Percentiles rank a stretch among this genome's conserved stretches.
Conservation (phyloP, 2,113 vertebrate species). For the Pseudorasbora parva region DNA sequence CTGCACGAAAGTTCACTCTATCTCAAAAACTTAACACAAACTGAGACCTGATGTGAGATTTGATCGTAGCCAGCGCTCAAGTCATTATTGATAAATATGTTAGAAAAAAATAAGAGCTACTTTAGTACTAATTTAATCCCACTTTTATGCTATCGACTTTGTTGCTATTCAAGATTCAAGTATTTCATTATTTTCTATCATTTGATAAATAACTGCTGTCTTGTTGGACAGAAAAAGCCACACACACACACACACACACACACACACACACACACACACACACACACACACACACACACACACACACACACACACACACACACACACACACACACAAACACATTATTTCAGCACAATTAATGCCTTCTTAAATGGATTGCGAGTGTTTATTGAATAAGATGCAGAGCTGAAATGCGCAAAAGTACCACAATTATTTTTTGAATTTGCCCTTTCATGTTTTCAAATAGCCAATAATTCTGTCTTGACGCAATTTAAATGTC, state of each 20-base stretch:
- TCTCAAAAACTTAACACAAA: no score
- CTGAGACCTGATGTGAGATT: no score
- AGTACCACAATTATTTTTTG: not conserved
- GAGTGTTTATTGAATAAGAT: not conserved
- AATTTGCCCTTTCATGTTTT: constrained; percentile 2
- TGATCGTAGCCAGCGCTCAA: no score
- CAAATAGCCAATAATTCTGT: not conserved
- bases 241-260: no score
- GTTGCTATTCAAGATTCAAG: not conserved
- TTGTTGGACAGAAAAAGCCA: not conserved
- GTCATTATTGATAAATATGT: no score
- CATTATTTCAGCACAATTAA: not conserved
- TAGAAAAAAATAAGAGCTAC: not conserved
- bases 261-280: no score
- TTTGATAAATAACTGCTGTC: not conserved
- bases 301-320: no score
- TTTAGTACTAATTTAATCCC: not conserved
- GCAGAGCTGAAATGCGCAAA: not conserved
- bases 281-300: no score
- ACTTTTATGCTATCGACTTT: not conserved
- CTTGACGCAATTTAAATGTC: not conserved
- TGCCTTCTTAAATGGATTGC: not conserved
- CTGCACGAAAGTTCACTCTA: no score
- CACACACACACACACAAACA: no score
- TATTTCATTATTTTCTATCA: not conserved